These are phyloP conservation scores for Limnephilus marmoratus DNA, from an alignment of 2,888 invertebrate species.

Conservation along the genomic window DNA sequence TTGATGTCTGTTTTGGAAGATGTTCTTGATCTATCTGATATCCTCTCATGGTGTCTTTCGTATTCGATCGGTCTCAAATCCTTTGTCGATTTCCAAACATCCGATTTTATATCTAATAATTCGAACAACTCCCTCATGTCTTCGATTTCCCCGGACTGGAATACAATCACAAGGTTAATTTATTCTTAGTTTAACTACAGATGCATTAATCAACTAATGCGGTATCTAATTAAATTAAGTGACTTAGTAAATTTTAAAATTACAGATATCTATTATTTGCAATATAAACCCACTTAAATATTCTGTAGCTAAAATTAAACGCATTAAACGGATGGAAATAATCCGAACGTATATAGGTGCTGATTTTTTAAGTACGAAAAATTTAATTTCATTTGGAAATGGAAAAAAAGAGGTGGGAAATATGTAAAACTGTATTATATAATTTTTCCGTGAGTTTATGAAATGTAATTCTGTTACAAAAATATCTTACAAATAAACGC, in stretches of 20 bases:
- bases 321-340: neutral
- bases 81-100: conserved; percentile 82
- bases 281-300: no score
- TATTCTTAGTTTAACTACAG: neutral
- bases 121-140: conserved; percentile 90
- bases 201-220: no score
- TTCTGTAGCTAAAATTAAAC: neutral
- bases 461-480: neutral
- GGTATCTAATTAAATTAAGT: neutral
- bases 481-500: neutral
- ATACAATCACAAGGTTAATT: conserved; percentile 66
- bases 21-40: conserved; percentile 75
- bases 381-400: neutral
- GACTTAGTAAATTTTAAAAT: neutral
- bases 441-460: neutral
- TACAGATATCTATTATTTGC: no score
- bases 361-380: no score
- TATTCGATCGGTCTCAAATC: conserved; percentile 75
- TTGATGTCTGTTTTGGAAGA: conserved; percentile 76
- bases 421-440: neutral
- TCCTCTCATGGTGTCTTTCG: conserved; percentile 73
- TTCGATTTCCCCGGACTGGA: conserved; percentile 87
- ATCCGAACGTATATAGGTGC: neutral
- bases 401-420: neutral
- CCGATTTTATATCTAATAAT: conserved; percentile 90